Conservation (phyloP, 2,113 vertebrate genomes). For the Serilophus lunatus region DNA sequence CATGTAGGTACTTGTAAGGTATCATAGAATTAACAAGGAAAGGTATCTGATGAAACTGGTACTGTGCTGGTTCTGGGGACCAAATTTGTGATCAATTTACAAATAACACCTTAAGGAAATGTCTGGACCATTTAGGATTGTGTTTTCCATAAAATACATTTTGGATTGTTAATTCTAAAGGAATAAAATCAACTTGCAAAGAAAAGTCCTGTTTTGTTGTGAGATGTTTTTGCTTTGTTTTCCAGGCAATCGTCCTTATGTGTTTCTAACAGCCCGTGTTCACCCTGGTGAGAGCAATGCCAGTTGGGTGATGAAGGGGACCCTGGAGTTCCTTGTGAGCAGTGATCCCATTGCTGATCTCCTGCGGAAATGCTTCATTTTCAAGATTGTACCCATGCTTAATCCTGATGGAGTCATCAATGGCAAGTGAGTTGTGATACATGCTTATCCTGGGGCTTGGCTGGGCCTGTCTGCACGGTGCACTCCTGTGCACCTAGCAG, state of each 20-base stretch:
- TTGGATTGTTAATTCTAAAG: background rate
- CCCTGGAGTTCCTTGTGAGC: slow-evolving; percentile 89
- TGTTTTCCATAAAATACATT: accelerated
- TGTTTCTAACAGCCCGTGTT: slow-evolving; percentile 85
- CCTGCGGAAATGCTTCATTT: slow-evolving; percentile 87
- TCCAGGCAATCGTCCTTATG: slow-evolving; percentile 81
- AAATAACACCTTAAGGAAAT: background rate
- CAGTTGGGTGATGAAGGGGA: slow-evolving; percentile 96
- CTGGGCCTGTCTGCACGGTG: background rate
- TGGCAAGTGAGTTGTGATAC: slow-evolving; percentile 81
- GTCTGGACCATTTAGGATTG: background rate
- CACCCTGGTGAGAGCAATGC: slow-evolving; percentile 93
- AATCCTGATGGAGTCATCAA: slow-evolving; percentile 95
- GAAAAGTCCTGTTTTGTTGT: background rate
- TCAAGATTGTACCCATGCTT: slow-evolving; percentile 94
- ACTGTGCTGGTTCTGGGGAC: background rate
- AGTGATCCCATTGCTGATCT: slow-evolving; percentile 81
- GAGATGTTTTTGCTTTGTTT: background rate
- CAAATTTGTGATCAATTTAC: background rate
- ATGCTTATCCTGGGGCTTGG: background rate
- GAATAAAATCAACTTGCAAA: background rate
- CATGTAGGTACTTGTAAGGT: background rate
- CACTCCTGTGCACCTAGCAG: background rate
- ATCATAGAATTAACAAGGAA: background rate
- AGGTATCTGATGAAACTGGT: accelerated